phyloP scores from a whole-genome alignment of 1,140 invertebrate species.

The Monochamus saltuarius region DNA sequence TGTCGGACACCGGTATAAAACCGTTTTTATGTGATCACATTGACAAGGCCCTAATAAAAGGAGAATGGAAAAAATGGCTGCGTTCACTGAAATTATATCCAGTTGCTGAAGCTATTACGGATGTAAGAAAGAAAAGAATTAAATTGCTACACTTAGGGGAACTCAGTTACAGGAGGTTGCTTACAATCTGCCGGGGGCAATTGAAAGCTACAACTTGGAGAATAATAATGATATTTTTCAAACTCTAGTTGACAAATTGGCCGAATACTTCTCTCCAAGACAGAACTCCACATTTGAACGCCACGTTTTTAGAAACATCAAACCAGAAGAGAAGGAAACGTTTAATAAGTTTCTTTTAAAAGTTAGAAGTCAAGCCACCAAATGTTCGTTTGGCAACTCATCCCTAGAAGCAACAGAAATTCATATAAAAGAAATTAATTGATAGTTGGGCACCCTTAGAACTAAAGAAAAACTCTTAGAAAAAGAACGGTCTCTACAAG shows the following conservation, averaged over 20 bases:
- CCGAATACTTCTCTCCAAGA: conserved; percentile 10
- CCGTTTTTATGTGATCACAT: conserved; percentile 22
- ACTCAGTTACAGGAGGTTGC: conserved; percentile 42
- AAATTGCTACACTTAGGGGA: conserved; percentile 39
- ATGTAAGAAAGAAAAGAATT: conserved; percentile 34
- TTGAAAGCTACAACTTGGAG: conserved; percentile 30
- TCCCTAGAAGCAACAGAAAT: conserved; percentile 40
- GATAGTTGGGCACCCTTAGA: conserved; percentile 37
- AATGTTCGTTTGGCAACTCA: conserved; percentile 35
- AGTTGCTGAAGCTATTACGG: conserved; percentile 26
- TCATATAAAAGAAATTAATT: conserved; percentile 39
- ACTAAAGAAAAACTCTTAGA: conserved; percentile 39
- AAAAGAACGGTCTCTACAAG: conserved; percentile 34
- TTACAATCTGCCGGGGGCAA: conserved; percentile 36
- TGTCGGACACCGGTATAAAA: conserved; percentile 5
- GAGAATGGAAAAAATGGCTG: conserved; percentile 23
- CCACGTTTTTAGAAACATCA: conserved; percentile 40
- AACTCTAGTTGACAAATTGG: conserved; percentile 10
- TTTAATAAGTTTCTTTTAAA: conserved; percentile 37
- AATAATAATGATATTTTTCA: conserved; percentile 19
- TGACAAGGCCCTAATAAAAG: conserved; percentile 19
- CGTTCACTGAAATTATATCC: conserved; percentile 20
- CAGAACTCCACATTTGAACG: conserved; percentile 29
- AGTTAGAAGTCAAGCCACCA: conserved; percentile 38
- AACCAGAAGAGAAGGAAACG: conserved; percentile 27